phyloP scores from a whole-genome alignment of 2,888 invertebrate genomes.

The Ophion slaviceki region DNA sequence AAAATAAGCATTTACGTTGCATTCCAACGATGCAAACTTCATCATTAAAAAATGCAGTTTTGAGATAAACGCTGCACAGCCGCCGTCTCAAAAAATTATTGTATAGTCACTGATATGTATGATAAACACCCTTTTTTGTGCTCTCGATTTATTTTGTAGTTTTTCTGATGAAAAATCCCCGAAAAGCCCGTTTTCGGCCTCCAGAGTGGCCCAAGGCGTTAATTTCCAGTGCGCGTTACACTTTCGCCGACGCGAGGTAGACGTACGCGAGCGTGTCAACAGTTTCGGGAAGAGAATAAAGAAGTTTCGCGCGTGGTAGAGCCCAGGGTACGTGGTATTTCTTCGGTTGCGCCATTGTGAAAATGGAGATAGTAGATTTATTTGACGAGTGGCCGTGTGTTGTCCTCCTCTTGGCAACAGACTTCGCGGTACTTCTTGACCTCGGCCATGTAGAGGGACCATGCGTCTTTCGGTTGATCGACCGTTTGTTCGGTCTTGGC shows the following conservation, averaged over 20 bases:
- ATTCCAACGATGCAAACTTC: no score
- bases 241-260: neutral
- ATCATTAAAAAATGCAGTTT: no score
- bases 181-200: no score
- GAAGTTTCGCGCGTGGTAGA: neutral
- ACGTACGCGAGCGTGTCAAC: neutral
- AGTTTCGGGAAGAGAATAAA: neutral
- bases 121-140: no score
- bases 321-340: neutral
- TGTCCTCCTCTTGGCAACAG: constrained; percentile 95
- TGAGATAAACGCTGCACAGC: no score
- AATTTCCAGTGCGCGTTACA: neutral
- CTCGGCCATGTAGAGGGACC: constrained; percentile 97
- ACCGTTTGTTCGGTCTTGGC: constrained; percentile 88
- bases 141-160: no score
- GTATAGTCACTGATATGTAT: no score
- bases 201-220: no score
- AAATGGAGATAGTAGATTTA: constrained; percentile 82
- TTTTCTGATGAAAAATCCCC: no score
- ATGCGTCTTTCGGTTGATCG: constrained; percentile 92
- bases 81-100: no score
- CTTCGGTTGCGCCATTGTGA: neutral
- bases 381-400: constrained; percentile 95
- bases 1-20: no score
- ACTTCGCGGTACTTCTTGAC: constrained; percentile 96